phyloP scores from a whole-genome alignment of 2,113 vertebrate species.

The Hymenochirus boettgeri region DNA sequence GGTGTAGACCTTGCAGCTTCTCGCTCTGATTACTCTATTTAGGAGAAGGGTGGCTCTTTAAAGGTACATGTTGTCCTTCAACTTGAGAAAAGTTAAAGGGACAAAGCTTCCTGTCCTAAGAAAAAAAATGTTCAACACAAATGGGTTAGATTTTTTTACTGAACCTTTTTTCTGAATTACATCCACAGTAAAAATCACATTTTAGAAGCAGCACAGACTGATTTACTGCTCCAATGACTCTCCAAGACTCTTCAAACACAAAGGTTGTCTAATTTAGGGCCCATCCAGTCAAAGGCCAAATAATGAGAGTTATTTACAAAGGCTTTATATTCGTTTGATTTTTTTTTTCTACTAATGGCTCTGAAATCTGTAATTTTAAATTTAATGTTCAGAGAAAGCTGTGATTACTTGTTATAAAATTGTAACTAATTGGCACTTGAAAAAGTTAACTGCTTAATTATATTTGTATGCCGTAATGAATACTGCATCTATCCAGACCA shows the following conservation, averaged over 20 bases:
- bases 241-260: slow-evolving; percentile 36
- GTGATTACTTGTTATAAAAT: slow-evolving; percentile 37
- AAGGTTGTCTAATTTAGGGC: slow-evolving; percentile 39
- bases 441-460: slow-evolving; percentile 40
- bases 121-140: too few species aligned
- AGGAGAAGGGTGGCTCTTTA: too few species aligned
- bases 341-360: slow-evolving; percentile 36
- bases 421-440: slow-evolving; percentile 39
- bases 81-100: too few species aligned
- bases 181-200: too few species aligned
- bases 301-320: slow-evolving; percentile 42
- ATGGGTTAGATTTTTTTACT: too few species aligned
- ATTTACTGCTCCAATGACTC: slow-evolving; percentile 27
- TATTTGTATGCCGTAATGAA: slow-evolving; percentile 27
- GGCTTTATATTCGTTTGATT: slow-evolving; percentile 19
- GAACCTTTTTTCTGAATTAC: too few species aligned
- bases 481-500: not conserved
- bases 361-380: slow-evolving; percentile 41
- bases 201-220: not conserved
- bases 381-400: slow-evolving; percentile 36
- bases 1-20: too few species aligned
- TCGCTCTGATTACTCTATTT: too few species aligned
- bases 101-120: too few species aligned
- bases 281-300: slow-evolving; percentile 39
- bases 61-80: too few species aligned